Conservation (phyloP, 2,797 vertebrate genomes). For the Thunnus albacares region DNA sequence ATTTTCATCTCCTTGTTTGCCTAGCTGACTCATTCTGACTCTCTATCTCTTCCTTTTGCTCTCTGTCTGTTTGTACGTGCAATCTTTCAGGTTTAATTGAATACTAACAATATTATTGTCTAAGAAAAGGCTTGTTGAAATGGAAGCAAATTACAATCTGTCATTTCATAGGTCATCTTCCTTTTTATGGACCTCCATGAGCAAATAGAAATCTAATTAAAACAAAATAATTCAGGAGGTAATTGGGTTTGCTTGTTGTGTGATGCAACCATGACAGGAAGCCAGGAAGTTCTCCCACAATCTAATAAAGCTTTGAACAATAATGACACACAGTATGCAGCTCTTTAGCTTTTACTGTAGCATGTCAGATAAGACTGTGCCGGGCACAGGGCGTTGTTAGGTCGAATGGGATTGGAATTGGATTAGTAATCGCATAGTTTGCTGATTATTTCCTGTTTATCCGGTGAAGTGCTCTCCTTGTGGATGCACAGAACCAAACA, state of each 20-base stretch:
- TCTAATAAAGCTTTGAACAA: conserved; percentile 58
- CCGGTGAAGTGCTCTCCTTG: conserved; percentile 38
- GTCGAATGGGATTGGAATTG: conserved; percentile 48
- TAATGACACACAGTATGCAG: conserved; percentile 58
- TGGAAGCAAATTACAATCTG: conserved; percentile 15
- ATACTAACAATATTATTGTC: conserved; percentile 27
- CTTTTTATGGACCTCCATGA: conserved; percentile 23
- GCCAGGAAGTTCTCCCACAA: conserved; percentile 58
- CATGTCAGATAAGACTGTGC: conserved; percentile 26
- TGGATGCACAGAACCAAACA: conserved; percentile 1
- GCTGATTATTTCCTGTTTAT: conserved; percentile 71
- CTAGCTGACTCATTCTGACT: not conserved
- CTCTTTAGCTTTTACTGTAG: conserved; percentile 42
- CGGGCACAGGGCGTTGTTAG: conserved; percentile 7
- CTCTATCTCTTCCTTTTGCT: not conserved
- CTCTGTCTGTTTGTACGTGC: not conserved
- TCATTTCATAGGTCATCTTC: conserved; percentile 28
- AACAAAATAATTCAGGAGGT: conserved; percentile 48
- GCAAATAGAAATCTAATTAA: conserved; percentile 66
- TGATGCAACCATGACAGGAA: conserved; percentile 62
- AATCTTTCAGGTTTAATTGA: conserved; percentile 43
- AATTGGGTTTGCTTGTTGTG: conserved; percentile 65
- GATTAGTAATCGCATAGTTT: conserved; percentile 51
- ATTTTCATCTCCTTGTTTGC: conserved; percentile 20
- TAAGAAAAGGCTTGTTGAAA: conserved; percentile 11